Evolutionary conservation across 1,140 invertebrate genomes (phyloP).

Genomic region (Armadillidium nasatum): DNA sequence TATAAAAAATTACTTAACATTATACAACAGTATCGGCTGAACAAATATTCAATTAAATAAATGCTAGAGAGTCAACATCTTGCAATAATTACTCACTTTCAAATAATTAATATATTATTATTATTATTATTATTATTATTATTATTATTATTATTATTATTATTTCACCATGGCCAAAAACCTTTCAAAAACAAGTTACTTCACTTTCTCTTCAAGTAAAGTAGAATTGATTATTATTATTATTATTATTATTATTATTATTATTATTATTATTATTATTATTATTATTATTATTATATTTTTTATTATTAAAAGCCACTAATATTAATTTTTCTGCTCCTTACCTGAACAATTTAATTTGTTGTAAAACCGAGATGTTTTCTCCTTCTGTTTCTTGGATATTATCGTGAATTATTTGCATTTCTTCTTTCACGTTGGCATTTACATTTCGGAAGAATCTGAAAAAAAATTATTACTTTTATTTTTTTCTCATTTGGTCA

Average conservation of each 20-base stretch:
- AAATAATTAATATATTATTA: too few relatives aligned
- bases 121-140: too few relatives aligned
- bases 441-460: conserved; percentile 19
- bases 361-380: conserved; percentile 21
- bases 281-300: background rate
- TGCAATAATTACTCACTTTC: too few relatives aligned
- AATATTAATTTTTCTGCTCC: background rate
- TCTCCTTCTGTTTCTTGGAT: conserved; percentile 23
- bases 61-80: too few relatives aligned
- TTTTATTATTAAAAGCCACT: background rate
- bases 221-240: background rate
- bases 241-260: background rate
- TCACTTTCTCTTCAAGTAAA: too few relatives aligned
- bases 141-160: too few relatives aligned
- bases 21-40: too few relatives aligned
- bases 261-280: conserved; percentile 7
- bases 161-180: too few relatives aligned
- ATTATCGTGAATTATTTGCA: conserved; percentile 19
- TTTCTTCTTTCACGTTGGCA: conserved; percentile 19
- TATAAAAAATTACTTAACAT: too few relatives aligned
- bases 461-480: background rate
- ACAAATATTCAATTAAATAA: too few relatives aligned
- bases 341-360: conserved; percentile 27
- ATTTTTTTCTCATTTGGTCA: too few relatives aligned
- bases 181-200: too few relatives aligned